Evolutionary conservation across 2,888 invertebrate species (phyloP).

Genomic region (Caradrina clavipalpis): DNA sequence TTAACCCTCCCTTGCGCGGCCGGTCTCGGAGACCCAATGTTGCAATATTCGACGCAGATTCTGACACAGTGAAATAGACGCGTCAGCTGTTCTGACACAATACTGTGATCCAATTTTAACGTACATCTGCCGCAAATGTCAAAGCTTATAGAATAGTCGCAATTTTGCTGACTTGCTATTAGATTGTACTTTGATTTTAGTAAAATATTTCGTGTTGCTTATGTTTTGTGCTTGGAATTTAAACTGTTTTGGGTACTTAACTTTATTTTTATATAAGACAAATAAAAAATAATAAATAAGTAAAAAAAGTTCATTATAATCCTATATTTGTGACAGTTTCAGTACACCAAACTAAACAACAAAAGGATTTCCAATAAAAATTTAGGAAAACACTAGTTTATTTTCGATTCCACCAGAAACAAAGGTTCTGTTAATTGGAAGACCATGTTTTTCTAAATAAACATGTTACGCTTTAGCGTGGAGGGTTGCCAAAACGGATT

Average conservation of each 20-base stretch:
- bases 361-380: conserved; percentile 6
- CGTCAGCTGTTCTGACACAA: conserved; percentile 68
- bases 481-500: conserved; percentile 57
- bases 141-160: conserved; percentile 63
- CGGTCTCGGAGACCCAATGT: conserved; percentile 56
- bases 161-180: conserved; percentile 58
- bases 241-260: neutral
- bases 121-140: conserved; percentile 70
- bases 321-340: neutral
- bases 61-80: conserved; percentile 65
- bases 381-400: neutral
- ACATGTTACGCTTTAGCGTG: conserved; percentile 48
- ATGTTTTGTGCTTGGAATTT: neutral
- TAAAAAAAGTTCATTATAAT: neutral
- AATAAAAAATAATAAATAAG: neutral
- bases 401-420: conserved; percentile 35
- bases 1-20: conserved; percentile 54
- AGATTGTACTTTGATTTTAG: conserved; percentile 29
- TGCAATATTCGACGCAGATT: conserved; percentile 67
- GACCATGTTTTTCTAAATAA: conserved; percentile 61
- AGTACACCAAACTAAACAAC: neutral
- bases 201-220: neutral
- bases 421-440: conserved; percentile 56
- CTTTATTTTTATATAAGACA: neutral
- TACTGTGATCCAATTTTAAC: conserved; percentile 68